These are phyloP conservation scores for zebrafish (Danio rerio) DNA, from an alignment of 2,113 vertebrate genomes.

Conservation along the genomic window GRCz12tu NC_133188.1:40607001-40607500, in stretches of 20 bases:
- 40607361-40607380: slow-evolving; percentile 24
- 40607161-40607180: too few relatives aligned
- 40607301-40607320: slow-evolving; percentile 79
- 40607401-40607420: slow-evolving; percentile 80
- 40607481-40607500: neutral
- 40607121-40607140: too few relatives aligned
- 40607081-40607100: neutral
- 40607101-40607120: too few relatives aligned
- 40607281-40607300: slow-evolving; percentile 14
- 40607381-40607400: slow-evolving; percentile 69
- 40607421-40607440: slow-evolving; percentile 81
- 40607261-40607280: too few relatives aligned
- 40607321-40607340: slow-evolving; percentile 75
- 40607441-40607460: slow-evolving; percentile 82
- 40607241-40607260: neutral
- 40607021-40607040: slow-evolving; percentile 83
- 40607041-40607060: slow-evolving; percentile 76
- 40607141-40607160: too few relatives aligned
- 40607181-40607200: too few relatives aligned
- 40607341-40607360: slow-evolving; percentile 19
- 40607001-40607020: slow-evolving; percentile 85
- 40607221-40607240: too few relatives aligned
- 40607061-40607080: slow-evolving; percentile 28
- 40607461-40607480: slow-evolving; percentile 68
- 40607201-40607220: too few relatives aligned